These are phyloP conservation scores for Caenorhabditis macrosperma DNA, from an alignment of 2,888 invertebrate species.

Conservation along the genomic window DNA sequence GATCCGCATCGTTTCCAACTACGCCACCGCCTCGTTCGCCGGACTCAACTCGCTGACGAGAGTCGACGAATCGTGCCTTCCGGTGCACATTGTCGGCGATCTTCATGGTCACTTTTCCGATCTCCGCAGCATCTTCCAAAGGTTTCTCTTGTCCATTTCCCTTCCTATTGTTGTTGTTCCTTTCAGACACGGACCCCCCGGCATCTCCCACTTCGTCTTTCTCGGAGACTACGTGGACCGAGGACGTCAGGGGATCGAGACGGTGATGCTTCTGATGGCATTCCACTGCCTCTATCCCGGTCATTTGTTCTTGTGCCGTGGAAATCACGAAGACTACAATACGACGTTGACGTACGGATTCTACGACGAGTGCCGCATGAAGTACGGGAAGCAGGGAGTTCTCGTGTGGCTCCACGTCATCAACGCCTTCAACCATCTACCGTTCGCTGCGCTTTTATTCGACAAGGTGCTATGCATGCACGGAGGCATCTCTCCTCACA, in stretches of 20 bases:
- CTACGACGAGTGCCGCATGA: constrained; percentile 72
- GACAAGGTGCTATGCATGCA: constrained; percentile 74
- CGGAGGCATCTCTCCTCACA: constrained; percentile 74
- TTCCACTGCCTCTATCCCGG: constrained; percentile 69
- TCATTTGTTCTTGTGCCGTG: constrained; percentile 66
- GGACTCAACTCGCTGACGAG: constrained; percentile 62
- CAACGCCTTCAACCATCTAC: constrained; percentile 73
- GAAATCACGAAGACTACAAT: constrained; percentile 78
- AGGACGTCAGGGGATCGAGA: constrained; percentile 64
- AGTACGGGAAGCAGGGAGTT: constrained; percentile 59
- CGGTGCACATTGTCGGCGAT: constrained; percentile 72
- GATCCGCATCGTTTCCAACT: constrained; percentile 62
- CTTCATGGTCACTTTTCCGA: constrained; percentile 76
- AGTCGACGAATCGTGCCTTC: constrained; percentile 57
- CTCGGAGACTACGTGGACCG: constrained; percentile 70
- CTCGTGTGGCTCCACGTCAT: constrained; percentile 70
- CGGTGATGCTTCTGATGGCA: constrained; percentile 53
- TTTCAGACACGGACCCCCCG: constrained; percentile 46
- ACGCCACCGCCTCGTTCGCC: constrained; percentile 63
- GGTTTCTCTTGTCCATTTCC: constrained; percentile 40
- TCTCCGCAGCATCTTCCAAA: constrained; percentile 66
- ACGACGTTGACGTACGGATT: constrained; percentile 75
- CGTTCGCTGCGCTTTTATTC: constrained; percentile 69
- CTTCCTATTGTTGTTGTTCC: not conserved
- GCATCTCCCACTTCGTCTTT: constrained; percentile 57